A percentile compares a stretch with the other conserved stretches of the same genome.
phyloP scores from a whole-genome alignment of 2,888 invertebrate species.

The Isotomurus palustris region DNA sequence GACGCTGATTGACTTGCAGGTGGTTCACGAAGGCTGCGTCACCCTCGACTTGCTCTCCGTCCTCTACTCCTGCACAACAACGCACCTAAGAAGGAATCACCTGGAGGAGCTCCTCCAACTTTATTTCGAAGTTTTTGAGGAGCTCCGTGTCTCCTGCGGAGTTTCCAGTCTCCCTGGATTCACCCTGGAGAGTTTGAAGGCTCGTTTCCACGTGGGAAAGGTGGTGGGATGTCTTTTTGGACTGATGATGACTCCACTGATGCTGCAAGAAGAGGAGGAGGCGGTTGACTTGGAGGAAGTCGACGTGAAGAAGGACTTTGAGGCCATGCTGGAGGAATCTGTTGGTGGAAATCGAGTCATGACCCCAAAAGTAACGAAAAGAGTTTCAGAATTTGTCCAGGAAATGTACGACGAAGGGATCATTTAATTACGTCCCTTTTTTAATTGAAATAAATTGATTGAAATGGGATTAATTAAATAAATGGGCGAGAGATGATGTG shows the following conservation, averaged over 20 bases:
- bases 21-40: background rate
- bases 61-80: background rate
- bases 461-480: no score
- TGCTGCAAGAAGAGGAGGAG: background rate
- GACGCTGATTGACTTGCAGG: background rate
- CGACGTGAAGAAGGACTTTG: no score
- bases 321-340: no score
- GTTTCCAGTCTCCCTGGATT: background rate
- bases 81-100: background rate
- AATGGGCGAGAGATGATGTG: no score
- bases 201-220: background rate
- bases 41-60: background rate
- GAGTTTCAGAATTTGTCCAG: background rate
- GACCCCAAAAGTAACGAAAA: no score
- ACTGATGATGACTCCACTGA: background rate
- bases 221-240: background rate
- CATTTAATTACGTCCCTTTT: no score
- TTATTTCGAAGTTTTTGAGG: background rate
- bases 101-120: background rate
- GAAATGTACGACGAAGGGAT: slow-evolving; percentile 3
- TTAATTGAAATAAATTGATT: no score
- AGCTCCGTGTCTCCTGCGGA: background rate
- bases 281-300: no score
- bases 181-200: background rate
- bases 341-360: no score